Base-by-base conservation (phyloP, 2,797 vertebrate genomes). In the Setipinna tenuifilis region DNA sequence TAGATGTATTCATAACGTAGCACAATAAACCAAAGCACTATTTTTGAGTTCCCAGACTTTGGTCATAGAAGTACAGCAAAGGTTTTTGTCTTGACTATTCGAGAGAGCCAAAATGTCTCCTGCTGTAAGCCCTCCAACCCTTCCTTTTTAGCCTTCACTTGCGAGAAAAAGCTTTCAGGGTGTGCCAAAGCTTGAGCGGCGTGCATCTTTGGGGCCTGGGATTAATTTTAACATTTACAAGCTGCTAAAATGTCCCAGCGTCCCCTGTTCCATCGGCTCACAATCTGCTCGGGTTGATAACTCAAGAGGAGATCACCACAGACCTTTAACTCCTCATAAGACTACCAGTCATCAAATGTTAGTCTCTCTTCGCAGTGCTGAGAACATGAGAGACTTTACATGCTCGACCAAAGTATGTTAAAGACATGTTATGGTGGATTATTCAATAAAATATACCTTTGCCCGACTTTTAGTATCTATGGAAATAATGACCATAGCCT, bases 241-340 rank as follows among this genome's bases (percentile, higher is more conserved):
- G 85, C 75, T 82, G 87, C 87, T 85, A 83, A 82, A 89, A 89
- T 89, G 87, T 87, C 87, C 80, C 84, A 46, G 81, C 86, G 87
- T 88, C 87, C 87, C 86, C 86, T 61, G 85, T 86, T 89, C 86
- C 88, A 84, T 86, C 88, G 89, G 89, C 84, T 82, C 85, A 86
- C 71, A 78, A 78, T 78, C 71, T 78, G 71, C 31, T 78, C 71
- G 35, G 46, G 85, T 88, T 91, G 90, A 91, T 90, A 91, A 91
- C 87, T 84, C 88, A 86, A 84, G 84, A 87, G 80, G 85, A 85
- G 87, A 89, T 85, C 90, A 84, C 90, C 88, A 75, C 84, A 89
- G 90, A 90, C 89, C 85, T 85, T 82, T 81, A 62, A 89, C 87
- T 89, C 85, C 88, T 88, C 86, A 88, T 81, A 62, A 25, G 71